Evolutionary conservation across 2,888 invertebrate genomes (phyloP).

Genomic region (Yponomeuta evonymella): DNA sequence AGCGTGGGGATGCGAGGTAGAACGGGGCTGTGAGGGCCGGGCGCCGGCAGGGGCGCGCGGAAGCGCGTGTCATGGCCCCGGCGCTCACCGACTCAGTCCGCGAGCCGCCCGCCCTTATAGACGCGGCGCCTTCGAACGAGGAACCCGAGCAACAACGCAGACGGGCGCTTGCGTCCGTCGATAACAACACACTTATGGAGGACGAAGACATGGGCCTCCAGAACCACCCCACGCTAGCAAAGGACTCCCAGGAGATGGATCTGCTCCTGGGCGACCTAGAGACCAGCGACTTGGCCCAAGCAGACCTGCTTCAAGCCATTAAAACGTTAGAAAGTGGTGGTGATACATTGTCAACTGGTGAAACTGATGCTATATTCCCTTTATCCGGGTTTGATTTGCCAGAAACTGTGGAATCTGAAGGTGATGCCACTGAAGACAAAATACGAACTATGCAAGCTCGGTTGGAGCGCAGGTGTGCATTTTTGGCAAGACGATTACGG

Average conservation of each 20-base stretch:
- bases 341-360: conserved; percentile 58
- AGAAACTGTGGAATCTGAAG: conserved; percentile 70
- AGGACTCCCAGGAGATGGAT: conserved; percentile 79
- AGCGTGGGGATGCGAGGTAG: conserved; percentile 53
- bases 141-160: conserved; percentile 43
- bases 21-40: conserved; percentile 54
- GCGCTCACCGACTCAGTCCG: conserved; percentile 85
- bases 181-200: conserved; percentile 75
- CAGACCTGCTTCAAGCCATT: conserved; percentile 84
- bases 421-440: conserved; percentile 70
- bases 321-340: conserved; percentile 81
- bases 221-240: conserved; percentile 72
- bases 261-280: conserved; percentile 79
- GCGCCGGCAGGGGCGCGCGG: conserved; percentile 47
- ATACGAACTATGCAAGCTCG: conserved; percentile 75
- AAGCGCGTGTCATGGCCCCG: conserved; percentile 93
- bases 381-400: conserved; percentile 61
- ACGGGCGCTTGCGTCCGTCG: conserved; percentile 70
- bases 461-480: conserved; percentile 82
- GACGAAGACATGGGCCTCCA: conserved; percentile 77
- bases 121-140: conserved; percentile 44
- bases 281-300: conserved; percentile 75
- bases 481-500: conserved; percentile 82
- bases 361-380: conserved; percentile 68
- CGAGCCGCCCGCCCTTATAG: conserved; percentile 41